A percentile compares a stretch with the other conserved stretches of the same genome.
phyloP scores from a whole-genome alignment of 2,113 vertebrate genomes.

The Hipposideros armiger region DNA sequence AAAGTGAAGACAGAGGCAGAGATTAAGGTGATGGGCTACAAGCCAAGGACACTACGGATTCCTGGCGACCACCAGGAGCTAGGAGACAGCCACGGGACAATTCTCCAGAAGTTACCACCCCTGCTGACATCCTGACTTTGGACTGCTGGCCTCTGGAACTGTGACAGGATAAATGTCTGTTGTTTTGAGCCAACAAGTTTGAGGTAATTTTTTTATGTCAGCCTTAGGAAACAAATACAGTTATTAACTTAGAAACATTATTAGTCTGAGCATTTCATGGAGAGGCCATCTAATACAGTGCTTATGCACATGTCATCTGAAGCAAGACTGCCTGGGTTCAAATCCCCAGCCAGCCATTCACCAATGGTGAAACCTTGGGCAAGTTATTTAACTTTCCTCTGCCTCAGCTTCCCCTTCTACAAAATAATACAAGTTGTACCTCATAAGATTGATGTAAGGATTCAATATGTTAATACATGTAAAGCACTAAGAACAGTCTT shows the following conservation, averaged over 20 bases:
- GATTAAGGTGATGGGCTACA: background rate
- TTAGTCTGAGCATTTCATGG: background rate
- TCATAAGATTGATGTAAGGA: background rate
- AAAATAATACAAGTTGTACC: background rate
- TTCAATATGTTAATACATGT: background rate
- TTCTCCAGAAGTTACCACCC: background rate
- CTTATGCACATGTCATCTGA: background rate
- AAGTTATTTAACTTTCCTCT: background rate
- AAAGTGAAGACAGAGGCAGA: background rate
- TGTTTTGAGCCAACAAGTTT: background rate
- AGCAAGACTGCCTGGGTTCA: background rate
- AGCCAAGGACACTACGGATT: background rate
- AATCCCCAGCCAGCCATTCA: background rate
- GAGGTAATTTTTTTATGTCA: background rate
- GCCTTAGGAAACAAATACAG: background rate
- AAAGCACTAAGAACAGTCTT: background rate
- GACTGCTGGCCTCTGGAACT: background rate
- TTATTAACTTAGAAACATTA: constrained; percentile 9
- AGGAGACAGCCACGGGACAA: too few species aligned
- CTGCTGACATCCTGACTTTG: background rate
- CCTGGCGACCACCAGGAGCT: too few species aligned
- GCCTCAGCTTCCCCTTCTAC: background rate
- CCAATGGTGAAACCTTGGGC: accelerated
- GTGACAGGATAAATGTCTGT: background rate
- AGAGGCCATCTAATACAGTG: background rate